Percentiles rank a stretch among this genome's conserved stretches.
phyloP scores from a whole-genome alignment of 2,797 vertebrate species.

The Hoplostethus atlanticus region DNA sequence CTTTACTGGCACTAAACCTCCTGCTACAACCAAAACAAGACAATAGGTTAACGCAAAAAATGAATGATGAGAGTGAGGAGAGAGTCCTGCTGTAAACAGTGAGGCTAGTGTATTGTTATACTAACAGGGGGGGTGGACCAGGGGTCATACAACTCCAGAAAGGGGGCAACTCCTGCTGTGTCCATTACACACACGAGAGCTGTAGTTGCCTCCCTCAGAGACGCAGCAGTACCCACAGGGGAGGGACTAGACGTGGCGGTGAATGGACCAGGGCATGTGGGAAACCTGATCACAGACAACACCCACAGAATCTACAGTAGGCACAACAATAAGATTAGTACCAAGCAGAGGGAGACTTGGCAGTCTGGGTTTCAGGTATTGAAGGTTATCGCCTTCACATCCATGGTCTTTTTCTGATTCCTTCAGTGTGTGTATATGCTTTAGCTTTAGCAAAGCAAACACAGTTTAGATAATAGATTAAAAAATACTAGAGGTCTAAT shows the following conservation, averaged over 20 bases:
- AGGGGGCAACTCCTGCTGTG: constrained; percentile 46
- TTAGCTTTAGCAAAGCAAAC: not conserved
- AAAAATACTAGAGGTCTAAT: too few species aligned
- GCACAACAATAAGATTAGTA: constrained; percentile 15
- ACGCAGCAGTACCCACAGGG: not conserved
- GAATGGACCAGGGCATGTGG: constrained; percentile 34
- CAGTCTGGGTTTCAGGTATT: not conserved
- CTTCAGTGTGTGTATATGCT: not conserved
- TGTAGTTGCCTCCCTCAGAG: constrained; percentile 2
- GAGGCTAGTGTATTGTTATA: constrained; percentile 47
- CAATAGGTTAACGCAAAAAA: constrained; percentile 12
- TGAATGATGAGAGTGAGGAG: not conserved
- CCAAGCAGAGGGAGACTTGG: constrained; percentile 5
- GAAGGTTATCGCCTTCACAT: not conserved
- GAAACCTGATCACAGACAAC: constrained; percentile 37
- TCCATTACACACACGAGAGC: constrained; percentile 16
- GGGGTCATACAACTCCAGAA: constrained; percentile 42
- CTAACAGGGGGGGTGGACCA: constrained; percentile 45
- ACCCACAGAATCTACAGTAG: constrained; percentile 8
- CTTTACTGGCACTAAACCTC: constrained; percentile 18
- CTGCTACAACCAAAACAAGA: constrained; percentile 28
- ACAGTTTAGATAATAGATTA: not conserved
- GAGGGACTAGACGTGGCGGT: constrained; percentile 21
- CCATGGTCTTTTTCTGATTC: not conserved
- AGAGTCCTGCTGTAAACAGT: not conserved